These are phyloP conservation scores for Paradisaea rubra DNA, from an alignment of 2,113 vertebrate genomes.

Conservation along the genomic window DNA sequence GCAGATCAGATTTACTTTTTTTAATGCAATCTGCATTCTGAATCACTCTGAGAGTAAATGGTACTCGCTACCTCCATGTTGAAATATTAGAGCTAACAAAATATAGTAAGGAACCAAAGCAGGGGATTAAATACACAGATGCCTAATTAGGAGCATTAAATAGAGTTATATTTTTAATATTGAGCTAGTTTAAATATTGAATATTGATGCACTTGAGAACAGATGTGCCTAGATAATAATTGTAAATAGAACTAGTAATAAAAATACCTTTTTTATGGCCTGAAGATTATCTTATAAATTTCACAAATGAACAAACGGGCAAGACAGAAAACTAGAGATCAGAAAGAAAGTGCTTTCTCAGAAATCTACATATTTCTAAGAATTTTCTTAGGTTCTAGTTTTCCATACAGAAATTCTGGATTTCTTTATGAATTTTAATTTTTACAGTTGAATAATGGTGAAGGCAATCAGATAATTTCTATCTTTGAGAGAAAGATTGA, in stretches of 20 bases:
- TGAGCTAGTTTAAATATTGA: constrained; percentile 17
- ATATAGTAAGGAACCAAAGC: neutral
- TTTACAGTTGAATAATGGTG: neutral
- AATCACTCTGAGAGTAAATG: neutral
- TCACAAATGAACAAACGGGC: neutral
- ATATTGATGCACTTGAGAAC: neutral
- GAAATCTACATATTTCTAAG: neutral
- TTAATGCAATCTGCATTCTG: neutral
- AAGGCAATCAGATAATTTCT: neutral
- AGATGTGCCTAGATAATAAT: neutral
- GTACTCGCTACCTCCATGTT: neutral
- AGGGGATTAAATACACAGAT: neutral
- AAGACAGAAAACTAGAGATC: neutral
- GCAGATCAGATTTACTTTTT: neutral
- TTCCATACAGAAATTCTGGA: neutral
- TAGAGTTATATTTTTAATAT: neutral
- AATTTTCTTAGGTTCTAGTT: neutral
- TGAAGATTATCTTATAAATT: neutral
- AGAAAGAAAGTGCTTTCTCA: neutral
- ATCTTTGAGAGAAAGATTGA: neutral
- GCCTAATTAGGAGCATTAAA: neutral
- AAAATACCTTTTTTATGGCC: neutral
- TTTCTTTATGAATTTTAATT: neutral
- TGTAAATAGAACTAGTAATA: neutral
- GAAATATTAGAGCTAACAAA: neutral